phyloP scores from a whole-genome alignment of 2,888 invertebrate genomes.

The Synergus gifuensis region DNA sequence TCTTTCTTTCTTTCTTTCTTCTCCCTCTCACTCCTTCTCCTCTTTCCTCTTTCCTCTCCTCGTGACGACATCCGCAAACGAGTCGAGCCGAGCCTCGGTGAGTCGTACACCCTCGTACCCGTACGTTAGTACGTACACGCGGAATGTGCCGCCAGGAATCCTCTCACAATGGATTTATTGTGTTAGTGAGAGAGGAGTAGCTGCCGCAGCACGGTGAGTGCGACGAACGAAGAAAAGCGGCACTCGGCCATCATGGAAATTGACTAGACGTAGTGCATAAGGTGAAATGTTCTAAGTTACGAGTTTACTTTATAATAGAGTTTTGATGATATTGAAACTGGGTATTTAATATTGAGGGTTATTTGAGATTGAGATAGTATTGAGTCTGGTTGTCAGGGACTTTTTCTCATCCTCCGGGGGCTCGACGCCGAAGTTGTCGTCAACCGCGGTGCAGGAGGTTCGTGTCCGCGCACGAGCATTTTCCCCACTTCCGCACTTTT shows the following conservation, averaged over 20 bases:
- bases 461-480: slow-evolving; percentile 27
- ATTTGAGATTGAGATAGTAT: not conserved
- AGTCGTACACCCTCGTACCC: slow-evolving; percentile 55
- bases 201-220: slow-evolving; percentile 47
- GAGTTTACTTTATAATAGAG: not conserved
- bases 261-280: slow-evolving; percentile 8
- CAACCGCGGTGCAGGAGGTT: slow-evolving; percentile 40
- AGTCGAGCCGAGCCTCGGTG: slow-evolving; percentile 51
- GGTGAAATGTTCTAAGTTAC: not conserved
- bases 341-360: not conserved
- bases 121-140: slow-evolving; percentile 63
- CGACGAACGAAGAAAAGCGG: slow-evolving; percentile 50
- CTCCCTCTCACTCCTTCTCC: slow-evolving; percentile 38
- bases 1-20: slow-evolving; percentile 41
- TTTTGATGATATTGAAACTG: not conserved
- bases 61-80: slow-evolving; percentile 65
- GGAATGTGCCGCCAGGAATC: slow-evolving; percentile 70
- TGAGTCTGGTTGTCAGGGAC: slow-evolving; percentile 8
- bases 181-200: slow-evolving; percentile 64
- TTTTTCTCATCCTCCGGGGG: slow-evolving; percentile 35
- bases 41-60: slow-evolving; percentile 44
- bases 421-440: slow-evolving; percentile 37
- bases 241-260: slow-evolving; percentile 37
- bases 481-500: slow-evolving; percentile 39
- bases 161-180: slow-evolving; percentile 71